Percentiles rank a stretch among this genome's conserved stretches.
Evolutionary conservation across 1,140 invertebrate species (phyloP).

Genomic region (Chionoecetes opilio): DNA sequence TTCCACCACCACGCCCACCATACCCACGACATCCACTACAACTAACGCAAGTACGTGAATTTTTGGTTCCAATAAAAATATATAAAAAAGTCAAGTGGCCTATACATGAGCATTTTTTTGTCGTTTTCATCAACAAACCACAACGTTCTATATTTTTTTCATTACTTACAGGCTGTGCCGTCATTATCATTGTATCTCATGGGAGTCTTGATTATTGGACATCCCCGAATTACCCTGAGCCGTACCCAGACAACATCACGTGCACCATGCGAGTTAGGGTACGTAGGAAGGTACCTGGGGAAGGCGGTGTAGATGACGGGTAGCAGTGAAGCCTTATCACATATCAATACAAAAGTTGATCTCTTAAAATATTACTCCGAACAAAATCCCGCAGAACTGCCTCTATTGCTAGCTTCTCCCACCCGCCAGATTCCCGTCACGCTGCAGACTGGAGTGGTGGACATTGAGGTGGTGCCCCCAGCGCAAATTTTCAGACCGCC

Average conservation of each 20-base stretch:
- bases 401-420: neutral
- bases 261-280: conserved; percentile 43
- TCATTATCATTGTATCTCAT: neutral
- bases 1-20: neutral
- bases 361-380: too few relatives aligned
- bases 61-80: too few relatives aligned
- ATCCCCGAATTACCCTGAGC: neutral
- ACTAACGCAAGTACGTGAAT: neutral
- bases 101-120: too few relatives aligned
- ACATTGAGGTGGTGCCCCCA: neutral
- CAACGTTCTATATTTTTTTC: neutral
- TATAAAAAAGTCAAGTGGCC: neutral
- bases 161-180: neutral
- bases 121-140: too few relatives aligned
- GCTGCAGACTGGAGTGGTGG: neutral
- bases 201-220: neutral
- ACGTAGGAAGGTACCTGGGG: neutral
- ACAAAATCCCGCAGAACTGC: neutral
- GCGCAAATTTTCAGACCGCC: neutral
- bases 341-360: too few relatives aligned
- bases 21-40: neutral
- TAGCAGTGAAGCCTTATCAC: too few relatives aligned
- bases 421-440: neutral
- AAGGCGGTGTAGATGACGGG: too few relatives aligned
- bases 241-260: conserved; percentile 33